Conservation (phyloP, 2,888 invertebrate species). For the Gisinianus flammeolus region DNA sequence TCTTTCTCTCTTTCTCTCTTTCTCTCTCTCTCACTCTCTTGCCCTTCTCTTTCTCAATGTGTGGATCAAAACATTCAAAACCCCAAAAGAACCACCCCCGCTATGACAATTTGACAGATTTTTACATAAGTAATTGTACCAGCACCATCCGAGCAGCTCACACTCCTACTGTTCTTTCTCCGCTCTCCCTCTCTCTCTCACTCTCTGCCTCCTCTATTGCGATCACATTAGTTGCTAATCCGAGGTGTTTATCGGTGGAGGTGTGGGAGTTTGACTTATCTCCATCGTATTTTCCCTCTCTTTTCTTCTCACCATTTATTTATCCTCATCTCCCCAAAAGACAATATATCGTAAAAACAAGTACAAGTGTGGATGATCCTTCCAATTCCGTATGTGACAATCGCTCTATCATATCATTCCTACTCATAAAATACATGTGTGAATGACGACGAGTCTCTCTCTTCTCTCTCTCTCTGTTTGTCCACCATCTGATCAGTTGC, state of each 20-base stretch:
- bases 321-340: too few relatives aligned
- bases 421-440: too few relatives aligned
- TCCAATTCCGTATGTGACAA: too few relatives aligned
- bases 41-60: neutral
- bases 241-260: conserved; percentile 10
- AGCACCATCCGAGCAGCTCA: neutral
- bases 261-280: conserved; percentile 1
- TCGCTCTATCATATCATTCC: too few relatives aligned
- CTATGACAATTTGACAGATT: conserved; percentile 33
- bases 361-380: too few relatives aligned
- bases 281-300: neutral
- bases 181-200: neutral
- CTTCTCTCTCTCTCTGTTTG: too few relatives aligned
- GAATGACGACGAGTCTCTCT: too few relatives aligned
- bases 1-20: neutral
- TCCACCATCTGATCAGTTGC: too few relatives aligned
- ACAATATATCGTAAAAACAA: too few relatives aligned
- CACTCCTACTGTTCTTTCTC: conserved; percentile 9
- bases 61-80: too few relatives aligned
- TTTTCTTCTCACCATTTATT: neutral
- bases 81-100: conserved; percentile 30
- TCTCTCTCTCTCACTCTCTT: conserved; percentile 4
- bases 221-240: neutral
- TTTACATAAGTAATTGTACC: conserved; percentile 28
- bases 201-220: neutral